Percentiles rank a stretch among this genome's conserved stretches.
Conservation (phyloP, 1,140 invertebrate genomes). For the Trichonephila clavata region DNA sequence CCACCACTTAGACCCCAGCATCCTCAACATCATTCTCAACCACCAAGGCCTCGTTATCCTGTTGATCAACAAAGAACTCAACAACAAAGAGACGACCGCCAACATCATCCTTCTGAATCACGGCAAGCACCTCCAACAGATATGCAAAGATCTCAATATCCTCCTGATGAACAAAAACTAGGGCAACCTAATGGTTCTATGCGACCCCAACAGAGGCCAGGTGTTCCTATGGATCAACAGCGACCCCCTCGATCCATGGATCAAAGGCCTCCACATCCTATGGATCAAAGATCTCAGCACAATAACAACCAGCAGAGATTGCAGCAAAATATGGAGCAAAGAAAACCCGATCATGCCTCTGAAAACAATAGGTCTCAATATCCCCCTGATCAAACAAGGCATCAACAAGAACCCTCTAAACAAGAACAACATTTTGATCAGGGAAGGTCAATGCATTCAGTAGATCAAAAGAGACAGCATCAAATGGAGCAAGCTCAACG, state of each 20-base stretch:
- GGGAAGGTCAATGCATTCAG: not conserved
- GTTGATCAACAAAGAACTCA: slow-evolving; percentile 47
- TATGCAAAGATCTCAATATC: not conserved
- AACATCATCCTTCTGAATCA: slow-evolving; percentile 13
- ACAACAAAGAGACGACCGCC: slow-evolving; percentile 21
- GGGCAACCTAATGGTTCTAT: not conserved
- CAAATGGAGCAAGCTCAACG: slow-evolving; percentile 30
- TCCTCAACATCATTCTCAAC: slow-evolving; percentile 23
- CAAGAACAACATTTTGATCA: slow-evolving; percentile 32
- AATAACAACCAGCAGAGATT: not conserved
- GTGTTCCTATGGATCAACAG: not conserved
- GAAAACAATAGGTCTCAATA: not conserved
- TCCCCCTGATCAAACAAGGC: not conserved
- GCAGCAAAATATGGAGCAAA: not conserved
- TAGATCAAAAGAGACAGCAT: not conserved
- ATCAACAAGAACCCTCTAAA: slow-evolving; percentile 19
- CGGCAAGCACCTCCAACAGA: slow-evolving; percentile 1
- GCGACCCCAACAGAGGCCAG: not conserved
- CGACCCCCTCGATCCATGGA: not conserved
- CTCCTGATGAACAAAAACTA: not conserved
- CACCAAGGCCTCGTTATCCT: slow-evolving; percentile 31
- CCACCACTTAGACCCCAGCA: slow-evolving; percentile 21
- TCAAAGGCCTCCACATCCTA: not conserved
- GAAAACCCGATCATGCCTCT: not conserved
- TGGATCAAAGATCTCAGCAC: slow-evolving; percentile 28